phyloP scores from a whole-genome alignment of 2,888 invertebrate genomes.

The Priocnemis perturbator region DNA sequence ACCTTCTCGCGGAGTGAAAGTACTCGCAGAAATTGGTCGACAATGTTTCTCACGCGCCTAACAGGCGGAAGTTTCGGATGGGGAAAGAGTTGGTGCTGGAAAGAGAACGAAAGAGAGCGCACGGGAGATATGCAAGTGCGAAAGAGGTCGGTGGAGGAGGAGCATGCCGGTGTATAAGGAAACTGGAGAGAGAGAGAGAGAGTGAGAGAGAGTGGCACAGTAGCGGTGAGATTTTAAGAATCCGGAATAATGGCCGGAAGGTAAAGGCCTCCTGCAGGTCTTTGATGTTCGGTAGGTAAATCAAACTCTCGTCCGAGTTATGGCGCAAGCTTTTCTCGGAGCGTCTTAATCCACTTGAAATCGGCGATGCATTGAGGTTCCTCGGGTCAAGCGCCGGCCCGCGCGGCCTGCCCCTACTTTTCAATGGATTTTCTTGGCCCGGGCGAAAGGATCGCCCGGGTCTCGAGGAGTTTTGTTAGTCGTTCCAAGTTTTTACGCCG shows the following conservation, averaged over 20 bases:
- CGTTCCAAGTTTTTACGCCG: slow-evolving; percentile 17
- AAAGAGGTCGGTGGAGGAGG: too few relatives aligned
- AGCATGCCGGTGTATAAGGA: too few relatives aligned
- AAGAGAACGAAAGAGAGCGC: too few relatives aligned
- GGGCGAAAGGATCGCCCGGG: slow-evolving; percentile 15
- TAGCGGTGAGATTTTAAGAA: not conserved
- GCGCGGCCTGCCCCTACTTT: slow-evolving; percentile 13
- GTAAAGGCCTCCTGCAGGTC: not conserved
- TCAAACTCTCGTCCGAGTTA: slow-evolving; percentile 13
- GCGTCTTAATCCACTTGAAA: slow-evolving; percentile 29
- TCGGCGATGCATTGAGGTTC: slow-evolving; percentile 16
- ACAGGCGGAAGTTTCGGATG: too few relatives aligned
- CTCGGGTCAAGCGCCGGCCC: slow-evolving; percentile 16
- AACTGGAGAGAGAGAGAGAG: too few relatives aligned
- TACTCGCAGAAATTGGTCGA: too few relatives aligned
- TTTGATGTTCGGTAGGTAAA: slow-evolving; percentile 13
- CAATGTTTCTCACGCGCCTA: too few relatives aligned
- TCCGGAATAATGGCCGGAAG: slow-evolving; percentile 1
- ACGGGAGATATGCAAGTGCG: too few relatives aligned
- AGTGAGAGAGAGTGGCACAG: not conserved
- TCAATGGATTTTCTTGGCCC: slow-evolving; percentile 19
- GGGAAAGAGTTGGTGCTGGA: too few relatives aligned
- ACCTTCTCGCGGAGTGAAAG: too few relatives aligned
- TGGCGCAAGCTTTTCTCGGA: slow-evolving; percentile 11
- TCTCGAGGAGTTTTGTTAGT: slow-evolving; percentile 19